A percentile compares a stretch with the other conserved stretches of the same genome.
phyloP scores from a whole-genome alignment of 2,113 vertebrate genomes.

The Pterocles gutturalis region DNA sequence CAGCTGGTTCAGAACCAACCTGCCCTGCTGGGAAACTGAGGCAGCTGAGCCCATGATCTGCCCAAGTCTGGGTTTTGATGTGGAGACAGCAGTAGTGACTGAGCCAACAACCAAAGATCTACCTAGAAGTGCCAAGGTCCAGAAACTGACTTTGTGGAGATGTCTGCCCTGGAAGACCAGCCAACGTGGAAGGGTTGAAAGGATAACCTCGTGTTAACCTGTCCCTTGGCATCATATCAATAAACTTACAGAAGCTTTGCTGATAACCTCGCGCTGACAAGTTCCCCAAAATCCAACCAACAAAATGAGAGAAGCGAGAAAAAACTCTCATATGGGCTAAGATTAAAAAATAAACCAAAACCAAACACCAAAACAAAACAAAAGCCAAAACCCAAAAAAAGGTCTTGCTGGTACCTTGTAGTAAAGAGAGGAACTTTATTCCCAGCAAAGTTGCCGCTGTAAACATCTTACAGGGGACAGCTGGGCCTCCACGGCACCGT shows the following conservation, averaged over 20 bases:
- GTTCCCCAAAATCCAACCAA: background rate
- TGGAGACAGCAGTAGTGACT: fast-evolving
- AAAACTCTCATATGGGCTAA: background rate
- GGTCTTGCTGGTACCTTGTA: background rate
- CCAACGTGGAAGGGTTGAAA: background rate
- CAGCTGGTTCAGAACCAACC: background rate
- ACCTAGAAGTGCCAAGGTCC: background rate
- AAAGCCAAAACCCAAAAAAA: background rate
- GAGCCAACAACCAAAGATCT: background rate
- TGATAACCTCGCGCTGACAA: background rate
- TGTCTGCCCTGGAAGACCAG: background rate
- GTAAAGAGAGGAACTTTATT: background rate
- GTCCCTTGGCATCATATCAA: background rate
- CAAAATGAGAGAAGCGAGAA: background rate
- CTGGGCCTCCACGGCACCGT: background rate
- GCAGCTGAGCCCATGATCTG: background rate
- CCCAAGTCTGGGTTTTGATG: background rate
- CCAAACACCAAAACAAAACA: no score
- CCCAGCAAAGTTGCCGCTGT: background rate
- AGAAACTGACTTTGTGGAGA: background rate
- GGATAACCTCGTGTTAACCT: background rate
- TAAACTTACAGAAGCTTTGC: background rate
- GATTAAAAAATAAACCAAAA: background rate
- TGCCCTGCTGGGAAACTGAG: background rate
- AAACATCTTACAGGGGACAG: background rate